Evolutionary conservation across 1,140 invertebrate genomes (phyloP).

Genomic region (Steinernema feltiae): DNA sequence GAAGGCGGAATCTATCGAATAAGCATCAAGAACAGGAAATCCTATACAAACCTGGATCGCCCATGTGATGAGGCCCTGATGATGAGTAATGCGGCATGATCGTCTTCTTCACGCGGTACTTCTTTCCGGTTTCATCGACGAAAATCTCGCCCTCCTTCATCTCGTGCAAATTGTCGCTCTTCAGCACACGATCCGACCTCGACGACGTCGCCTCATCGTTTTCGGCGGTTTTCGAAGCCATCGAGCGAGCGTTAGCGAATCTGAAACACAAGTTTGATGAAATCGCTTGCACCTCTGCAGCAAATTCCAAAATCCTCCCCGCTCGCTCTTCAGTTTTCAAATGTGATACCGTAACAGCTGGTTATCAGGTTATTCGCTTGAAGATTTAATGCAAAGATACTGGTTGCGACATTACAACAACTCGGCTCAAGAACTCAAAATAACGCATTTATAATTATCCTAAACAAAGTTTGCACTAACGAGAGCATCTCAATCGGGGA

Average conservation of each 20-base stretch:
- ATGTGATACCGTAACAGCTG: too few species aligned
- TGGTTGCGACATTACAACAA: too few species aligned
- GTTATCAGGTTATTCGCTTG: too few species aligned
- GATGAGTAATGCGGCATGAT: slow-evolving; percentile 41
- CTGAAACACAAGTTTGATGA: too few species aligned
- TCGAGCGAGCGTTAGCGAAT: too few species aligned
- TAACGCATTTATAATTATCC: too few species aligned
- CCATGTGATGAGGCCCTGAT: slow-evolving; percentile 42
- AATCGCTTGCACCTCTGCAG: too few species aligned
- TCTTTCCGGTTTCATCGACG: slow-evolving; percentile 44
- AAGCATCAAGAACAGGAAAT: not conserved
- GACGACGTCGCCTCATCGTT: not conserved
- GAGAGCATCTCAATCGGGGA: not conserved
- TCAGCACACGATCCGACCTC: not conserved
- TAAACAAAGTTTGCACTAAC: not conserved
- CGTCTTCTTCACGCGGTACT: slow-evolving; percentile 49
- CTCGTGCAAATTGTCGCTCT: slow-evolving; percentile 35
- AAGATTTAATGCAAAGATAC: too few species aligned
- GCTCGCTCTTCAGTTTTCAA: not conserved
- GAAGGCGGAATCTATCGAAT: too few species aligned
- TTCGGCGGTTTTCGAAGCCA: not conserved
- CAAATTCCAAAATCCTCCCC: not conserved
- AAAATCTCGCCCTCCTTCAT: slow-evolving; percentile 50
- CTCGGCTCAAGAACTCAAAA: too few species aligned
- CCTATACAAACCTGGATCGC: slow-evolving; percentile 18